Conservation (phyloP, 2,113 vertebrate species). For the Motacilla tschutschensis region DNA sequence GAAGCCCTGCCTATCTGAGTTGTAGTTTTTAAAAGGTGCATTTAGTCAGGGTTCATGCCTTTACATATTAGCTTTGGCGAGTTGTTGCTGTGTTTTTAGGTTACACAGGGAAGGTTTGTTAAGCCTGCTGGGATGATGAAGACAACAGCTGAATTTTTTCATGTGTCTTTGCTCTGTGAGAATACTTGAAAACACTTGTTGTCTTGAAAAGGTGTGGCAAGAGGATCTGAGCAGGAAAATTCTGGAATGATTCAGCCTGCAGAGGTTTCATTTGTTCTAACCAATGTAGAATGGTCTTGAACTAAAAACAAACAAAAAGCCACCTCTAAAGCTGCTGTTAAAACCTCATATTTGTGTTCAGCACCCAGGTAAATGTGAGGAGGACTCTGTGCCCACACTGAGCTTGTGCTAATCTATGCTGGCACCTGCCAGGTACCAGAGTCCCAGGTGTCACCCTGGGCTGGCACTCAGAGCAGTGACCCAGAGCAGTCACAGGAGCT, state of each 20-base stretch:
- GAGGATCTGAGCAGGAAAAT: background rate
- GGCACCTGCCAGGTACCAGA: background rate
- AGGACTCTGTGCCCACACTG: background rate
- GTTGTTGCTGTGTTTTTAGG: background rate
- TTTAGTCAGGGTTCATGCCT: background rate
- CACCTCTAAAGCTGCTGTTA: rapidly evolving
- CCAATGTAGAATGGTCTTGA: background rate
- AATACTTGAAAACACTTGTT: background rate
- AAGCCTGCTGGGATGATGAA: background rate
- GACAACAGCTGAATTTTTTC: background rate
- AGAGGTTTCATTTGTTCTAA: background rate
- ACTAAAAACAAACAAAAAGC: background rate
- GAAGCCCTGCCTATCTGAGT: constrained; percentile 6
- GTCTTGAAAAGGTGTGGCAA: background rate
- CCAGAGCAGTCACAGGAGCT: rapidly evolving
- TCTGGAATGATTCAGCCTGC: background rate
- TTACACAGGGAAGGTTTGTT: background rate
- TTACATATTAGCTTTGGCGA: background rate
- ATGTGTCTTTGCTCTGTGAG: background rate
- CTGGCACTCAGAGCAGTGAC: background rate
- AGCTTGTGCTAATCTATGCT: background rate
- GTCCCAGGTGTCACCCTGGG: rapidly evolving
- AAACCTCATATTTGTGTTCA: background rate
- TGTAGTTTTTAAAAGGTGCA: background rate
- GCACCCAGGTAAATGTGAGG: rapidly evolving